Conservation (phyloP, 2,888 invertebrate genomes). For the Trachelus stipa region DNA sequence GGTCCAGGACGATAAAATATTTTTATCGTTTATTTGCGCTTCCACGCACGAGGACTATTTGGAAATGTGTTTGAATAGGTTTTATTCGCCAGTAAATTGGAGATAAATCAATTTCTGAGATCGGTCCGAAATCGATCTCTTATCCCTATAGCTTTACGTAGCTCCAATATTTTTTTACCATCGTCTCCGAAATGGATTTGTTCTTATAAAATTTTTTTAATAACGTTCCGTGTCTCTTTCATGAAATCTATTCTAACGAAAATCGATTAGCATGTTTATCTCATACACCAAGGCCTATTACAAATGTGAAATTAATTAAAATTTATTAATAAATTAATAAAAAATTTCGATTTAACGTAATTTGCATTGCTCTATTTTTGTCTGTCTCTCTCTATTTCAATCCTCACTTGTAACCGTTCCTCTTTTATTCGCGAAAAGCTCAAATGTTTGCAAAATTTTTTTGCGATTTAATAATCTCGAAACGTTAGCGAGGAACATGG, state of each 20-base stretch:
- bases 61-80: background rate
- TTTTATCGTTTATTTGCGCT: slow-evolving; percentile 1
- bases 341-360: background rate
- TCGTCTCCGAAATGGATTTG: background rate
- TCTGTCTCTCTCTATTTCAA: background rate
- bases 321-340: too few species aligned
- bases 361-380: background rate
- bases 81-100: background rate
- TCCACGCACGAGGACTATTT: background rate
- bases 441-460: background rate
- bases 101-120: background rate
- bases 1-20: slow-evolving; percentile 1
- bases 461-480: background rate
- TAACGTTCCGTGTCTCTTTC: background rate
- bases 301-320: too few species aligned
- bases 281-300: background rate
- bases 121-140: background rate
- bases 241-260: background rate
- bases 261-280: background rate
- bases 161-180: background rate
- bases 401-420: background rate
- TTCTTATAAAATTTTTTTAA: background rate
- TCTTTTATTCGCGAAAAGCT: background rate
- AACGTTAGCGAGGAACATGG: background rate
- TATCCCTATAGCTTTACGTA: background rate